Percentiles rank a stretch among this genome's conserved stretches.
phyloP scores from a whole-genome alignment of 2,888 invertebrate species.

The Dasysyrphus tricinctus region DNA sequence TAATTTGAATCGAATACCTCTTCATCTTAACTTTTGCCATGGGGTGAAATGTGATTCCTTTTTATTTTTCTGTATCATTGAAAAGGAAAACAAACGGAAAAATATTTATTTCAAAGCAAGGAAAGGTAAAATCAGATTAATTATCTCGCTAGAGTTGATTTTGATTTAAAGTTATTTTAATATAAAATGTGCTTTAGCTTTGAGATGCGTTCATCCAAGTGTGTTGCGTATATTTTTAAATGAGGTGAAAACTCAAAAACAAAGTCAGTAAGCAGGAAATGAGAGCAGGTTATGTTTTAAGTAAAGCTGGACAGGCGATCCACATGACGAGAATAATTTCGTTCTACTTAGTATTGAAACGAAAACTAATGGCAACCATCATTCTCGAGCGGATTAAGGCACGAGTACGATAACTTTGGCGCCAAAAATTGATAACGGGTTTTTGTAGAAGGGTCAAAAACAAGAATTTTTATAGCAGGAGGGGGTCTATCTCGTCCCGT shows the following conservation, averaged over 20 bases:
- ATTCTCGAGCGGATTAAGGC: no score
- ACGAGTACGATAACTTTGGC: no score
- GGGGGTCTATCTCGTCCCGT: no score
- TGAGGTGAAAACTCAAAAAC: neutral
- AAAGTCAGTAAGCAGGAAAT: neutral
- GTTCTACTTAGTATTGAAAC: no score
- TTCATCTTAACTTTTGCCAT: no score
- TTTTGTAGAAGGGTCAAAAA: no score
- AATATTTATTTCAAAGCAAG: neutral
- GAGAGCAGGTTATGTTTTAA: no score
- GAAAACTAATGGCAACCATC: no score
- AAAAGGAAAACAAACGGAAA: neutral
- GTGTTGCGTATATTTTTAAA: neutral
- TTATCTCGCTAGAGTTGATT: neutral
- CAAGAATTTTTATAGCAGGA: no score
- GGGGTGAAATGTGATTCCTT: neutral
- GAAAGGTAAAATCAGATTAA: neutral
- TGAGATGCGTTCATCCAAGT: neutral
- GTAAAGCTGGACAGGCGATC: no score
- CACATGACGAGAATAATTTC: no score
- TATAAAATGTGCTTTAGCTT: neutral
- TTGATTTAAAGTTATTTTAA: neutral
- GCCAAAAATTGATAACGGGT: no score
- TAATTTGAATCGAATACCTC: neutral
- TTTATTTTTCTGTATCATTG: neutral